Percentiles rank a stretch among this genome's conserved stretches.
These are phyloP conservation scores for Fragariocoptes setiger DNA, from an alignment of 1,140 invertebrate genomes.

Conservation along the genomic window DNA sequence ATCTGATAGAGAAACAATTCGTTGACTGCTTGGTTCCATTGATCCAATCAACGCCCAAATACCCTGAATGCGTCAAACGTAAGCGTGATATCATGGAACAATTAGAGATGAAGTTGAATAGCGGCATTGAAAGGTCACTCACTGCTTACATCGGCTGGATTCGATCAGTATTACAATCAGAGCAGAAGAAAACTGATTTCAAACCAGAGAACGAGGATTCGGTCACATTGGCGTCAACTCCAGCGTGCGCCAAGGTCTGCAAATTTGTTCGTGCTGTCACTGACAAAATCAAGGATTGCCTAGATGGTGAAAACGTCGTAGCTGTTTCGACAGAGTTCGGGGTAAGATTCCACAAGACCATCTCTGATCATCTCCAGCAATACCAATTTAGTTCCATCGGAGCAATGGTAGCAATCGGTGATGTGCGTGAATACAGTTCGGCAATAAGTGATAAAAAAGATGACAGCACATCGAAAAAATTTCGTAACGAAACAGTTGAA, in stretches of 20 bases:
- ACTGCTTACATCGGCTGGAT: constrained; percentile 66
- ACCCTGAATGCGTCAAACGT: constrained; percentile 51
- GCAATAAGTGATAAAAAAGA: not conserved
- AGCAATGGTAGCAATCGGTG: constrained; percentile 86
- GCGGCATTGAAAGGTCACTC: constrained; percentile 50
- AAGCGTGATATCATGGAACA: constrained; percentile 56
- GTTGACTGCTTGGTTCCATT: constrained; percentile 58
- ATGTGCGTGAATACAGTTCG: constrained; percentile 65
- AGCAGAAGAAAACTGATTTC: constrained; percentile 86
- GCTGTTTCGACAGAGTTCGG: constrained; percentile 59
- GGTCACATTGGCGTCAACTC: constrained; percentile 12
- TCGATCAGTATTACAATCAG: constrained; percentile 51
- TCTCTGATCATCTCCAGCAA: constrained; percentile 73
- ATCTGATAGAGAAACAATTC: constrained; percentile 76
- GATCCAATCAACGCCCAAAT: constrained; percentile 52
- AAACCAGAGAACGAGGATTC: constrained; percentile 47
- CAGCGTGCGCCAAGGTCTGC: constrained; percentile 50
- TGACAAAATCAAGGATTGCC: constrained; percentile 38
- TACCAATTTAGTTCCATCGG: constrained; percentile 84
- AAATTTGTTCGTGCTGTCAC: constrained; percentile 45
- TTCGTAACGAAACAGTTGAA: not conserved
- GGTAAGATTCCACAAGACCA: constrained; percentile 55
- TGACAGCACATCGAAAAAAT: not conserved
- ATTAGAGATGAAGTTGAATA: constrained; percentile 63
- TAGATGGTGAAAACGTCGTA: constrained; percentile 76